Evolutionary conservation across 2,113 vertebrate genomes (phyloP).

Genomic region (Oryzias woworae): DNA sequence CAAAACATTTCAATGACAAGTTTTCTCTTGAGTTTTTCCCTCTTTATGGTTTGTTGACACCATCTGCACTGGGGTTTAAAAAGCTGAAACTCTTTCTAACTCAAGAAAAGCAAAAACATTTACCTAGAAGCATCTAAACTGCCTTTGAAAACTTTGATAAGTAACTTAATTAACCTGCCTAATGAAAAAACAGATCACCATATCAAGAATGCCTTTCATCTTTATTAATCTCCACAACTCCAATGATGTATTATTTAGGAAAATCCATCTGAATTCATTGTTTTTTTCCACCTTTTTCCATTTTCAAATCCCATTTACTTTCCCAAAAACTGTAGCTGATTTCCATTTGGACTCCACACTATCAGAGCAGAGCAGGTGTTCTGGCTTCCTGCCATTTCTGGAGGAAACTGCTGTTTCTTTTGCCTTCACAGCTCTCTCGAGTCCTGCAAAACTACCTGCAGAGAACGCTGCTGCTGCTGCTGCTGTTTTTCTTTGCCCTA

Average conservation of each 20-base stretch:
- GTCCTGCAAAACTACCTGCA: conserved; percentile 23
- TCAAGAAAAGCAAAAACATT: too few relatives aligned
- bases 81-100: too few relatives aligned
- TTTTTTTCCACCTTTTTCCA: not conserved
- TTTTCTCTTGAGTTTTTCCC: too few relatives aligned
- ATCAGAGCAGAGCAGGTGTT: conserved; percentile 28
- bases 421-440: conserved; percentile 28
- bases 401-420: conserved; percentile 56
- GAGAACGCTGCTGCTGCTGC: conserved; percentile 39
- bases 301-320: not conserved
- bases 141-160: too few relatives aligned
- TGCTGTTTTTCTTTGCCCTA: conserved; percentile 35
- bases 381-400: conserved; percentile 26
- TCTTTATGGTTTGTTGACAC: too few relatives aligned
- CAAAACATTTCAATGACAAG: too few relatives aligned
- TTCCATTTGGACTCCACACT: conserved; percentile 9
- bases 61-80: too few relatives aligned
- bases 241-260: not conserved
- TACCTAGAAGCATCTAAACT: too few relatives aligned
- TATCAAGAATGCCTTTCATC: too few relatives aligned
- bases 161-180: too few relatives aligned
- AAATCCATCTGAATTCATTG: not conserved
- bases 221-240: too few relatives aligned
- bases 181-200: too few relatives aligned
- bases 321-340: not conserved